Evolutionary conservation across 2,113 vertebrate genomes (phyloP).

Genomic region (Xiphophorus couchianus): DNA sequence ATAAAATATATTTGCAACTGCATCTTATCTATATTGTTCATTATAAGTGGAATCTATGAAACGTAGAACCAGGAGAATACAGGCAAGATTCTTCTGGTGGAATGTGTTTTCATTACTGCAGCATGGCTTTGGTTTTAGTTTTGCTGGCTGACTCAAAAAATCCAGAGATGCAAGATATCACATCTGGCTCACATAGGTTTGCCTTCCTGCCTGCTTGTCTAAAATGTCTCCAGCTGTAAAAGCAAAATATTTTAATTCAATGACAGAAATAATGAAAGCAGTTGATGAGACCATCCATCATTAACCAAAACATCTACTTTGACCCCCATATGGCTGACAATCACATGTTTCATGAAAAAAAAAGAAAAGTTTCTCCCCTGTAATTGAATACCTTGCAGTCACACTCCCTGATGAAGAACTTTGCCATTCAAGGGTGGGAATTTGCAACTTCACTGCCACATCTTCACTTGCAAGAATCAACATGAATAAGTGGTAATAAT

Average conservation of each 20-base stretch:
- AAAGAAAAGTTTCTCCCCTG: neutral
- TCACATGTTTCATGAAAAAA: neutral
- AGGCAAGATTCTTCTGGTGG: constrained; percentile 39
- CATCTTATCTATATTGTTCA: constrained; percentile 42
- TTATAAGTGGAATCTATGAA: constrained; percentile 33
- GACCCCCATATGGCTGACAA: neutral
- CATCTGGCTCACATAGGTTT: constrained; percentile 68
- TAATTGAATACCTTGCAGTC: neutral
- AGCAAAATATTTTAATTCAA: neutral
- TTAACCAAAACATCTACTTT: neutral
- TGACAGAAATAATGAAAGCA: neutral
- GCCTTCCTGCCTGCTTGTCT: constrained; percentile 31
- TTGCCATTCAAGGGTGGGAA: neutral
- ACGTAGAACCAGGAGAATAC: constrained; percentile 44
- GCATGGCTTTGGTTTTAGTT: constrained; percentile 62
- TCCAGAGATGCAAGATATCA: constrained; percentile 34
- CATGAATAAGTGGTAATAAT: constrained; percentile 15
- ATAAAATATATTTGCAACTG: constrained; percentile 15
- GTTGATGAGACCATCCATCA: neutral
- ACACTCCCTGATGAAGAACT: neutral
- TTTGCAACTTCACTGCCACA: constrained; percentile 8
- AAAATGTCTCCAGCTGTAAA: constrained; percentile 11
- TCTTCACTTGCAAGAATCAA: constrained; percentile 9
- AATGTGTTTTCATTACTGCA: constrained; percentile 72
- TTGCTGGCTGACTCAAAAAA: constrained; percentile 59